These are phyloP conservation scores for Crepidodera aurea DNA, from an alignment of 2,888 invertebrate genomes.

Conservation along the genomic window DNA sequence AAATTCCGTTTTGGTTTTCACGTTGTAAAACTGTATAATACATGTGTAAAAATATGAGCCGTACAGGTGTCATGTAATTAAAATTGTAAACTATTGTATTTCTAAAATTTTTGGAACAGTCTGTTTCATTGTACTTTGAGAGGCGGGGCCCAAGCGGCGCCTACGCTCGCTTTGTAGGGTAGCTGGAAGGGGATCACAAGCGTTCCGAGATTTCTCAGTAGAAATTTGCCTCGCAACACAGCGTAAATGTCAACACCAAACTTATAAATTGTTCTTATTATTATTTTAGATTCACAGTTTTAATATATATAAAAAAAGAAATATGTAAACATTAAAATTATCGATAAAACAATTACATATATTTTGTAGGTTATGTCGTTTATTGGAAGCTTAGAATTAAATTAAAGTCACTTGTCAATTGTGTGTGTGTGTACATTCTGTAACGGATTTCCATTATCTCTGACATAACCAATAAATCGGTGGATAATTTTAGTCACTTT, in stretches of 20 bases:
- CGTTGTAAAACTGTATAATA: conserved; percentile 61
- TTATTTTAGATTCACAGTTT: neutral
- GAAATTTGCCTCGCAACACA: conserved; percentile 35
- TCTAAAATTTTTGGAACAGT: conserved; percentile 46
- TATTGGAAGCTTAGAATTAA: too few relatives aligned
- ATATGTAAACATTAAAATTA: too few relatives aligned
- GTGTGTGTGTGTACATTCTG: too few relatives aligned
- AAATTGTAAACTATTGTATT: conserved; percentile 52
- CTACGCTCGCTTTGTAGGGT: conserved; percentile 55
- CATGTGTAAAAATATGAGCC: conserved; percentile 62
- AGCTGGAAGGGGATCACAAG: conserved; percentile 65
- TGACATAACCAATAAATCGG: too few relatives aligned
- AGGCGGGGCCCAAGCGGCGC: conserved; percentile 34
- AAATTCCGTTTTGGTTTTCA: conserved; percentile 62
- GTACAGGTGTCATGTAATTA: conserved; percentile 45
- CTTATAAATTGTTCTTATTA: neutral
- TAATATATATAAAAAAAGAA: too few relatives aligned
- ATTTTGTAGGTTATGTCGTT: too few relatives aligned
- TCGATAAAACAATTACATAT: too few relatives aligned
- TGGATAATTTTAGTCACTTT: too few relatives aligned
- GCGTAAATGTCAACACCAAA: conserved; percentile 15
- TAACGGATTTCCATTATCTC: too few relatives aligned
- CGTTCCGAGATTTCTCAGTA: conserved; percentile 46
- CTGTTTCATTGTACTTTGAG: conserved; percentile 45
- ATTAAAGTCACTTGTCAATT: too few relatives aligned